Evolutionary conservation across 2,888 invertebrate species (phyloP), one percentile per base, ranked within the genome.

Genomic region (Strigamia crassipes): DNA sequence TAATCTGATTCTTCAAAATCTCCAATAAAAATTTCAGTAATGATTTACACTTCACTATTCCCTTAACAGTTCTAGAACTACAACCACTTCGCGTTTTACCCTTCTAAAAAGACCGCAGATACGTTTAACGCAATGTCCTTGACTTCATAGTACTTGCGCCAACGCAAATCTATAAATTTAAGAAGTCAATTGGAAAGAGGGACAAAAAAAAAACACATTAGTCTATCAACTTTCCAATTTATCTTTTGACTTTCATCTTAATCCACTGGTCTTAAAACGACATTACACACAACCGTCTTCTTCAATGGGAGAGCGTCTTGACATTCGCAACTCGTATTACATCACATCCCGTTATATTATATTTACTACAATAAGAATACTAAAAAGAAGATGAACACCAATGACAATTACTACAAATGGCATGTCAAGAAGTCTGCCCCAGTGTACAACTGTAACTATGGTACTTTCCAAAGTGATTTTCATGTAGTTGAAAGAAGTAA

Each of bases 371-470:
- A 18, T 9, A 27, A 73, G 23, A 31, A 31, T 51, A 15, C 51
- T 51, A 12, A n/a, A 31, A 73, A 73, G 23, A 73, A 15, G 31
- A 27, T 31, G 27, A 73, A 73, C 27, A 27, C 12, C 31, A 73
- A 73, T 73, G 27, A 73, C 73, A 73, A 73, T 73, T 73, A 73
- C 73, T 15, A 31, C 73, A 73, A 73, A 73, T 73, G 73, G 73
- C 73, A 73, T 73, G 27, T 31, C 73, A 73, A 73, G 73, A 73
- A 73, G 27, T 73, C 73, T 12, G 15, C 15, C 9, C 27, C 10
- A 73, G 13, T 27, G 73, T 27, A 31, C 73, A 27, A 73, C 31
- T 73, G 31, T 4, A 73, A 27, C 31, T 15, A 38, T 10, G 10
- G 38, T 38, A 73, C 31, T 73, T 73, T 73, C 73, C 2, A 73